Evolutionary conservation across 2,113 vertebrate genomes (phyloP).

Genomic region (Poicephalus meyeri): DNA sequence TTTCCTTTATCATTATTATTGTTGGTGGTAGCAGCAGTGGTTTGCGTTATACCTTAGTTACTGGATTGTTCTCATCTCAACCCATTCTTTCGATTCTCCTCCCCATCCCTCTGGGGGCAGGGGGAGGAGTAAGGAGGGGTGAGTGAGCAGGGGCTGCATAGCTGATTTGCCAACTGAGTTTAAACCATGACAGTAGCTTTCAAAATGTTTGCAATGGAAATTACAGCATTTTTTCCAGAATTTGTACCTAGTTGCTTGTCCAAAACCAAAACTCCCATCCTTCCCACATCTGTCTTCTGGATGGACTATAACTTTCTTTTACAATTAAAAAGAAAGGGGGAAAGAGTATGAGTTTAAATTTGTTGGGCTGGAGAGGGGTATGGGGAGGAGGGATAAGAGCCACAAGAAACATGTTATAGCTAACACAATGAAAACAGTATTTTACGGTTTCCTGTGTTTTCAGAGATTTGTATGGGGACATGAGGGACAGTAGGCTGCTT

Average conservation of each 20-base stretch:
- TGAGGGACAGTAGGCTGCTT: neutral
- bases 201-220: neutral
- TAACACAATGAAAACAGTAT: neutral
- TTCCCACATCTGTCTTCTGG: neutral
- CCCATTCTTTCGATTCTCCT: too few species aligned
- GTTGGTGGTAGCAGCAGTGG: too few species aligned
- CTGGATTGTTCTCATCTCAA: too few species aligned
- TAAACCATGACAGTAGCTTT: neutral
- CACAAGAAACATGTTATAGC: neutral
- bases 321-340: neutral
- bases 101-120: too few species aligned
- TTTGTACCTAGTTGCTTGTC: neutral
- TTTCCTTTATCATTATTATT: too few species aligned
- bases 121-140: too few species aligned
- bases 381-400: neutral
- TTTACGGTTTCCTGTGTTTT: neutral
- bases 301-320: neutral
- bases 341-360: neutral
- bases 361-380: fast-evolving
- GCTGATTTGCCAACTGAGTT: too few species aligned
- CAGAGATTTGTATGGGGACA: neutral
- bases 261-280: neutral
- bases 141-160: too few species aligned
- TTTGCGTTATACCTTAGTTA: too few species aligned
- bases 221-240: neutral